Conservation (phyloP, 2,113 vertebrate species). For the Corythornis vintsioides region DNA sequence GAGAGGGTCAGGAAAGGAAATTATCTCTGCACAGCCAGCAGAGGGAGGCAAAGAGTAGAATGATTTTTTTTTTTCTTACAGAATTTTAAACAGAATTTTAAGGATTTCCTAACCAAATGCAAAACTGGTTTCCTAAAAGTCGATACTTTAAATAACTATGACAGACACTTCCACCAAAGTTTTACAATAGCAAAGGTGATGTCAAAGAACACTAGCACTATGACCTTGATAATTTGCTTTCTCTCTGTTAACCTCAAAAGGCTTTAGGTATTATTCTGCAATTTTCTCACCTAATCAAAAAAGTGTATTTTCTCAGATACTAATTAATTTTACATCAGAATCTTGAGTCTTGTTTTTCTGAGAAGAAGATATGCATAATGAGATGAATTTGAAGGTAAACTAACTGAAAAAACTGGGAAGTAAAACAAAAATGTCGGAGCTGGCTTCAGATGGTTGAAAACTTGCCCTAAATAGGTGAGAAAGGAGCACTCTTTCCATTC, state of each 20-base stretch:
- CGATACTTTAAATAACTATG: background rate
- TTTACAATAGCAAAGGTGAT: background rate
- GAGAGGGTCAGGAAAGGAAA: background rate
- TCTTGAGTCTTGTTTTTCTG: background rate
- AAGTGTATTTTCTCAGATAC: background rate
- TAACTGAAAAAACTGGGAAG: background rate
- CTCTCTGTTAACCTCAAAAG: background rate
- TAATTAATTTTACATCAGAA: constrained; percentile 5
- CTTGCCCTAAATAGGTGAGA: background rate
- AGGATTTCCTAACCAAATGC: background rate
- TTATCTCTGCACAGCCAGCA: constrained; percentile 59
- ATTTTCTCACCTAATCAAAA: background rate
- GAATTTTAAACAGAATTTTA: constrained; percentile 9
- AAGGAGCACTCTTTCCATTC: background rate
- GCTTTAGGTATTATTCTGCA: background rate
- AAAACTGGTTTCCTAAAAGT: background rate
- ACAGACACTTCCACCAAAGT: background rate
- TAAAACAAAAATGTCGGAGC: background rate
- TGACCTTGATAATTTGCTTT: background rate
- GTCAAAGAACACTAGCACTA: background rate
- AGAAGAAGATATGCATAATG: background rate
- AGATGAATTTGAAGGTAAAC: background rate
- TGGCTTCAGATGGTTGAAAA: background rate
- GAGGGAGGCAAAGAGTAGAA: constrained; percentile 59
- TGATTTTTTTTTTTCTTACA: background rate